Evolutionary conservation across 2,113 vertebrate genomes (phyloP).

Genomic region (Saguinus imperator): DNA sequence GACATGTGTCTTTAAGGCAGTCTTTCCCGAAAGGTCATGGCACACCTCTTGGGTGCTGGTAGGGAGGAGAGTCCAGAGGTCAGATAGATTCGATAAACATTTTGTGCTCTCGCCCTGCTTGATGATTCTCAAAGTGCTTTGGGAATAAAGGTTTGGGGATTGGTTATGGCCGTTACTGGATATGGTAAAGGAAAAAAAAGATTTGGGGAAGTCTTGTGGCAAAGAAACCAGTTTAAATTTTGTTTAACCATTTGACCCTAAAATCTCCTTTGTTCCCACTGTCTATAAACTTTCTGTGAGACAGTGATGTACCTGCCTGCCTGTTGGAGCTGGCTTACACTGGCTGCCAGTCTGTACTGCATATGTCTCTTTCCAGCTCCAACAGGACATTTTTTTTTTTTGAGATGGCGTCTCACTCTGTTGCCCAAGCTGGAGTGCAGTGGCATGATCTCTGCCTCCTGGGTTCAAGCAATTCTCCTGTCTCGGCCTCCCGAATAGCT

Average conservation of each 20-base stretch:
- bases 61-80: neutral
- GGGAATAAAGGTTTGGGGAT: neutral
- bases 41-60: neutral
- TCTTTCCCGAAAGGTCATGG: neutral
- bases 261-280: neutral
- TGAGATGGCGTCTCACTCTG: too few relatives aligned
- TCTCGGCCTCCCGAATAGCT: too few relatives aligned
- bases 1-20: neutral
- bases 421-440: too few relatives aligned
- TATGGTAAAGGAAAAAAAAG: too few relatives aligned
- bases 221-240: neutral
- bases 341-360: neutral
- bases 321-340: neutral
- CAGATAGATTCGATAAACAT: neutral
- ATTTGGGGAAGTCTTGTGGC: neutral
- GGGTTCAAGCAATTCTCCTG: too few relatives aligned
- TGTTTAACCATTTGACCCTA: neutral
- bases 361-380: fast-evolving
- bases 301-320: too few relatives aligned
- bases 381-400: neutral
- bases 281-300: neutral
- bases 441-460: too few relatives aligned
- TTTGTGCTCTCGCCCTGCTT: neutral
- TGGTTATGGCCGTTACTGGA: too few relatives aligned
- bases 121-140: neutral